Evolutionary conservation across 2,797 vertebrate genomes (phyloP).

Genomic region (Dromococcyx pavoninus): DNA sequence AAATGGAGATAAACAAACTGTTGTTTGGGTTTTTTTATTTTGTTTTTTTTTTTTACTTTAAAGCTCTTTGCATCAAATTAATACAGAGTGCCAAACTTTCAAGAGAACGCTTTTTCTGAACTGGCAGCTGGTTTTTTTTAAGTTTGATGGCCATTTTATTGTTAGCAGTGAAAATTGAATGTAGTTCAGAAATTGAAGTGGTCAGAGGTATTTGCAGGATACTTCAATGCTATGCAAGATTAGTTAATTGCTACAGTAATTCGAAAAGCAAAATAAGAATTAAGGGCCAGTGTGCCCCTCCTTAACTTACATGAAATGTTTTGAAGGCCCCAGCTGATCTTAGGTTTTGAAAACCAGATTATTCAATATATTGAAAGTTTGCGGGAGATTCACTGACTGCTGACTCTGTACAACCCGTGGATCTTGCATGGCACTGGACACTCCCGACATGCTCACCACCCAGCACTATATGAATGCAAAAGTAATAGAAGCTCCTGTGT

Average conservation of each 20-base stretch:
- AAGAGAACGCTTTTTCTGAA: neutral
- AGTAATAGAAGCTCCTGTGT: neutral
- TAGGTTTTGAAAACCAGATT: neutral
- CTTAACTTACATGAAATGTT: neutral
- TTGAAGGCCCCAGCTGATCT: neutral
- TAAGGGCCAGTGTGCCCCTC: neutral
- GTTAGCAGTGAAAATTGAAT: neutral
- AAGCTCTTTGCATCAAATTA: neutral
- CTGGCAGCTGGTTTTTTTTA: neutral
- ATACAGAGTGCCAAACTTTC: neutral
- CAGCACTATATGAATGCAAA: neutral
- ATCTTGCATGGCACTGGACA: neutral
- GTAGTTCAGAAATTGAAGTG: neutral
- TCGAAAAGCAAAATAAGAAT: neutral
- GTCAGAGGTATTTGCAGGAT: neutral
- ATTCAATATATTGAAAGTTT: neutral
- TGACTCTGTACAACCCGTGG: neutral
- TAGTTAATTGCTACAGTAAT: neutral
- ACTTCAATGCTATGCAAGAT: neutral
- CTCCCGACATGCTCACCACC: fast-evolving
- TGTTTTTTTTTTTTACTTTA: neutral
- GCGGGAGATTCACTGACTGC: neutral
- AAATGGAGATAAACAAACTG: neutral
- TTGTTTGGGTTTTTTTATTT: neutral
- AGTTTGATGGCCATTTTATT: neutral